Conservation (phyloP, 2,888 invertebrate species). For the Tetragonula carbonaria region DNA sequence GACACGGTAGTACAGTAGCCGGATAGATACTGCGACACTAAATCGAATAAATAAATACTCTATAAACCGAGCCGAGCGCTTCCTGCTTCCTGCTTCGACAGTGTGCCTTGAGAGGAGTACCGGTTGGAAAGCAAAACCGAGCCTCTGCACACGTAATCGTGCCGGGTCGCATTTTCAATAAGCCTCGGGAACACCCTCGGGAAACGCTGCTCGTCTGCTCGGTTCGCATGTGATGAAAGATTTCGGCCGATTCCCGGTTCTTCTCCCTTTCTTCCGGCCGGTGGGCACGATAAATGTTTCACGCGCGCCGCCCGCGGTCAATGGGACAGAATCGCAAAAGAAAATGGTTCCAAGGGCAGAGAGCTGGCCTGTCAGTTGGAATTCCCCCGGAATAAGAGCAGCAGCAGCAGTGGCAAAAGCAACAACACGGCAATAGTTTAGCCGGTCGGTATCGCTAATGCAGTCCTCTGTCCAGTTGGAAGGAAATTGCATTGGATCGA, state of each 20-base stretch:
- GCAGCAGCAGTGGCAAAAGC: neutral
- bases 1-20: neutral
- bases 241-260: slow-evolving; percentile 13
- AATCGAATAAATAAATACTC: slow-evolving; percentile 1
- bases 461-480: slow-evolving; percentile 75
- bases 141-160: slow-evolving; percentile 21
- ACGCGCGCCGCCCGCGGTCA: slow-evolving; percentile 35
- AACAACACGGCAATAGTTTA: slow-evolving; percentile 66
- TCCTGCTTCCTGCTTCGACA: neutral
- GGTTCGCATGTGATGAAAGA: slow-evolving; percentile 18
- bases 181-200: slow-evolving; percentile 18
- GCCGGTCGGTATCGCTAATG: slow-evolving; percentile 74
- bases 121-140: slow-evolving; percentile 17
- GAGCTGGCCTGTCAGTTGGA: neutral
- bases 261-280: slow-evolving; percentile 17
- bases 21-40: neutral
- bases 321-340: slow-evolving; percentile 50
- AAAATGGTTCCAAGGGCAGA: slow-evolving; percentile 48
- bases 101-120: neutral
- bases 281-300: slow-evolving; percentile 57
- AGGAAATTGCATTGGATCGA: slow-evolving; percentile 77
- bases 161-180: slow-evolving; percentile 36
- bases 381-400: slow-evolving; percentile 35
- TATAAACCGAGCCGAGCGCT: neutral
- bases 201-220: neutral